phyloP scores from a whole-genome alignment of 2,888 invertebrate genomes.

The Drosophila subsilvestris region DNA sequence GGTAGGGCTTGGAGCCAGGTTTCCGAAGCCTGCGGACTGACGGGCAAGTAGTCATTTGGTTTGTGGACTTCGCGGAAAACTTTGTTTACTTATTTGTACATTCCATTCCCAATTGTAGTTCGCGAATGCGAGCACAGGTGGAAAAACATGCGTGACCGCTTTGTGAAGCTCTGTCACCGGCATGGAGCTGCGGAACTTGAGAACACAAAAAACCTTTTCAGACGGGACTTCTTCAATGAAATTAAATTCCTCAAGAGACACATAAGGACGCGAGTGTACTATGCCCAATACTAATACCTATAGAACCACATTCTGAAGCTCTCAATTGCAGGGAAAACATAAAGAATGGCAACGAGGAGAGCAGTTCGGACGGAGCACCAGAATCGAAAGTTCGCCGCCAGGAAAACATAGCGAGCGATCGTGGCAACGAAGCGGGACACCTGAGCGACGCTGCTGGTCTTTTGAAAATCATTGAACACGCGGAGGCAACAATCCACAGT shows the following conservation, averaged over 20 bases:
- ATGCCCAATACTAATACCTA: background rate
- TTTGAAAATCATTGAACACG: too few species aligned
- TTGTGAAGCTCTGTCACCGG: constrained; percentile 39
- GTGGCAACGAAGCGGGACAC: too few species aligned
- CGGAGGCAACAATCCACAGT: too few species aligned
- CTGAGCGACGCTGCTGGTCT: too few species aligned
- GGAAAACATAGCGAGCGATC: background rate
- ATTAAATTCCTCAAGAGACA: constrained; percentile 40
- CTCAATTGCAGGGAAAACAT: background rate
- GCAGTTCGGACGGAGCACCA: background rate
- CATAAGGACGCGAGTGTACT: constrained; percentile 15
- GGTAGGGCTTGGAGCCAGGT: constrained; percentile 42
- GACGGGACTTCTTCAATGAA: constrained; percentile 7
- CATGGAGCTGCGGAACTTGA: constrained; percentile 4
- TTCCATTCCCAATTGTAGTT: constrained; percentile 24
- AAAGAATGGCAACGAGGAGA: background rate
- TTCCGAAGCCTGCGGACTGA: constrained; percentile 29
- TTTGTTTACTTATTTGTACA: background rate
- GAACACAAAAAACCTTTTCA: background rate
- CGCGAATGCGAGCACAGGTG: constrained; percentile 39
- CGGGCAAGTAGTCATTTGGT: constrained; percentile 26
- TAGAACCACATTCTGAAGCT: background rate
- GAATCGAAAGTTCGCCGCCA: background rate
- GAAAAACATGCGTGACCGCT: constrained; percentile 48
- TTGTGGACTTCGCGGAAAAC: background rate